Evolutionary conservation across 2,888 invertebrate species (phyloP), one percentile per base, ranked within the genome.

Genomic region (Sussaba pulchella): DNA sequence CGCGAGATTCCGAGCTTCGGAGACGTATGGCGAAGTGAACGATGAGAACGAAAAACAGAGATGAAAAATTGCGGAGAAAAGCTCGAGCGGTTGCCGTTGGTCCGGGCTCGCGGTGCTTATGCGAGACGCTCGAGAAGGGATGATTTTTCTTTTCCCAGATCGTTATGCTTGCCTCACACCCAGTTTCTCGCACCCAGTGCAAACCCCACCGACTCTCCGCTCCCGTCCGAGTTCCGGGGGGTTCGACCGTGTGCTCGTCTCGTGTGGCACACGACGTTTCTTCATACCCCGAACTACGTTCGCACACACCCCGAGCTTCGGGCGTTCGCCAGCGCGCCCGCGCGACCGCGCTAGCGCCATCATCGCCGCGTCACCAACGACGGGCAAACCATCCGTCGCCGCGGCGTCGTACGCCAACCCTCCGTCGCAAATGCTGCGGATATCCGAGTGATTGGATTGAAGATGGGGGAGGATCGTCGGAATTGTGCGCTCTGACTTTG

Each of bases 401-500:
- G 17, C 17, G 26, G 10, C 10, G 24, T 17, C 26, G n/a, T n/a
- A 17, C 64, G 36, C 45, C 64, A 73, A 77, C 66, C 54, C 75
- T 72, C 76, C n/a, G 41, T 79, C 54, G 72, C 83, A 81, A 83
- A 77, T 72, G 73, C 74, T 67, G 81, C 83, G 81, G 81, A 83
- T 81, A 77, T 83, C 83, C 83, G 83, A 75, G 67, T 79, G 74
- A 81, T 79, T 80, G 82, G 82, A 64, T 64, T 50, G 70, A 70
- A 52, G 41, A 54, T 63, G 67, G 24, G 59, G 47, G 75, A 63
- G 66, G 78, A 83, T 76, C 61, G 61, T 67, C 70, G 76, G 81
- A 81, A 81, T 83, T 67, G 76, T 74, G 14, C n/a, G 12, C 43
- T 52, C 73, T 76, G 75, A 78, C 75, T 78, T 76, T 73, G 64